Conservation (phyloP, 2,797 vertebrate genomes). For the Karalla daura region DNA sequence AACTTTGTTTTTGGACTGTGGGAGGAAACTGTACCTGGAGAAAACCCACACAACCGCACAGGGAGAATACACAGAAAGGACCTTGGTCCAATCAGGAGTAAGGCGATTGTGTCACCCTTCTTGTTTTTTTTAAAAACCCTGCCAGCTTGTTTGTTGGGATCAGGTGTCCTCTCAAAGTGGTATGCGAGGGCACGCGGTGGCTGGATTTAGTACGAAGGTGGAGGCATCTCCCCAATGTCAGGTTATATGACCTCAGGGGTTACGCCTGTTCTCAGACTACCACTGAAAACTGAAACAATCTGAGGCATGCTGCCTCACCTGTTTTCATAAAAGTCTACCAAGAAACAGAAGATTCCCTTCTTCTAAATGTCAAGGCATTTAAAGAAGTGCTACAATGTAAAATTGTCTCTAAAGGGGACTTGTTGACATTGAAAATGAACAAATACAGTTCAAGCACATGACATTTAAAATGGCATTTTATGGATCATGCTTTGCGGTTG, state of each 20-base stretch:
- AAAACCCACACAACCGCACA: no score
- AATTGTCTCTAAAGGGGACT: conserved; percentile 56
- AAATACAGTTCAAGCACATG: conserved; percentile 69
- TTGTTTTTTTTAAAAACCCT: conserved; percentile 19
- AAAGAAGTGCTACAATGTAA: conserved; percentile 56
- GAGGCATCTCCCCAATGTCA: conserved; percentile 48
- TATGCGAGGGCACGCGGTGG: conserved; percentile 27
- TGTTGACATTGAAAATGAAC: conserved; percentile 63
- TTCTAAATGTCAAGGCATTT: conserved; percentile 79
- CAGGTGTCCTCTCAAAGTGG: conserved; percentile 46
- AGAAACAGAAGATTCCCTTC: conserved; percentile 34
- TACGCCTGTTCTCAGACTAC: conserved; percentile 7
- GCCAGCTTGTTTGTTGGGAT: conserved; percentile 52
- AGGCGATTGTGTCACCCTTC: conserved; percentile 20
- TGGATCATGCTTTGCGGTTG: conserved; percentile 46
- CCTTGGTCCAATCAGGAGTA: no score
- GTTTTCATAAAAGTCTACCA: conserved; percentile 35
- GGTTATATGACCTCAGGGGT: conserved; percentile 26
- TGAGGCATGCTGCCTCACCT: conserved; percentile 37
- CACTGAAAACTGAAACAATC: conserved; percentile 44
- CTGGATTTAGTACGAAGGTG: conserved; percentile 64
- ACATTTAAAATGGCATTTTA: conserved; percentile 76
- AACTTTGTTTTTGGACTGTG: no score
- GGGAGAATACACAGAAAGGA: no score
- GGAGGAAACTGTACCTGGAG: no score